These are phyloP conservation scores for Hydropotes inermis DNA, from an alignment of 2,113 vertebrate species.

Conservation along the genomic window DNA sequence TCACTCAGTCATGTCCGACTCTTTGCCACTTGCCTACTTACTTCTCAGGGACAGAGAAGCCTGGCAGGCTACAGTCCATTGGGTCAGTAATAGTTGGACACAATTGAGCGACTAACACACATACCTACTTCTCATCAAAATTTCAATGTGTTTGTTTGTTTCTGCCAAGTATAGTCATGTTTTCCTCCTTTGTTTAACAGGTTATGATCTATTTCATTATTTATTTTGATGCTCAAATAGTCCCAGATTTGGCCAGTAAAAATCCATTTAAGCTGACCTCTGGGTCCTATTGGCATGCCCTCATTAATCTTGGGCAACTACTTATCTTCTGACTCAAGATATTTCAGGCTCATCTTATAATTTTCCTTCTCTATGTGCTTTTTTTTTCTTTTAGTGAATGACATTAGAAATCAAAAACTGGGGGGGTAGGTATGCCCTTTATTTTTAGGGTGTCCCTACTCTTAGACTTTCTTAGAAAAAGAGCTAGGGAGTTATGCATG, in stretches of 20 bases:
- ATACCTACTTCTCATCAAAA: background rate
- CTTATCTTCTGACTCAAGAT: background rate
- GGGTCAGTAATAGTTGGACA: background rate
- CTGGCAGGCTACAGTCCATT: background rate
- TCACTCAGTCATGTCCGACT: fast-evolving
- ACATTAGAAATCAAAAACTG: background rate
- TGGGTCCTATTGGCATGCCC: background rate
- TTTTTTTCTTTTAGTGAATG: background rate
- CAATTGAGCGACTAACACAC: background rate
- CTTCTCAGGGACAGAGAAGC: background rate
- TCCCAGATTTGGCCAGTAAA: background rate
- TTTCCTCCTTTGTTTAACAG: background rate
- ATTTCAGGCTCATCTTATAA: background rate
- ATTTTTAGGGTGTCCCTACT: background rate
- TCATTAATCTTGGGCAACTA: background rate
- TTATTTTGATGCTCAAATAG: background rate
- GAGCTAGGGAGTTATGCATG: background rate
- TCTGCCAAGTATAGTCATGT: background rate
- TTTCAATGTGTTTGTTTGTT: background rate
- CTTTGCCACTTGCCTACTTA: background rate
- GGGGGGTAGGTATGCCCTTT: background rate
- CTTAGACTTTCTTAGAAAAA: background rate
- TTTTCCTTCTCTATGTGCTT: background rate
- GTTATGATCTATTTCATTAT: background rate
- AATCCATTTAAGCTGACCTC: background rate